Evolutionary conservation across 1,140 invertebrate species (phyloP), one percentile per base, ranked within the genome.

Genomic region (Carcinoscorpius rotundicauda): DNA sequence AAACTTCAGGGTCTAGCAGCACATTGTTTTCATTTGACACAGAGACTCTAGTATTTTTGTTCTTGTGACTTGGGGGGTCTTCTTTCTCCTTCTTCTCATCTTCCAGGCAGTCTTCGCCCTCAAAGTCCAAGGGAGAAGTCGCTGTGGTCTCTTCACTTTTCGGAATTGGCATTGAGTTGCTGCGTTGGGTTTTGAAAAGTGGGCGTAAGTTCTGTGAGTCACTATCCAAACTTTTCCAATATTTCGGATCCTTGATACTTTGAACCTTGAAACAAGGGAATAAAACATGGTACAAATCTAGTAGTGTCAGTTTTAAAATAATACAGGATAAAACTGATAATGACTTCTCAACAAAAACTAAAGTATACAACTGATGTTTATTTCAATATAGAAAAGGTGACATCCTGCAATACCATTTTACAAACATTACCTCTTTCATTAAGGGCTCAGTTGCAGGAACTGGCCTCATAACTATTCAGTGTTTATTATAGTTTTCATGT

Each of bases 11-110:
- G 80, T 98, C 93, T 5, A 98, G 79, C 4, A 98, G 80, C 49
- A 97, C 86, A 78, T 97, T 98, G 75, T 93, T 94, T 75, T 98
- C 94, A 74, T 93, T 93, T 65, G 89, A 93, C 4, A 93, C 88
- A 50, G 89, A 91, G 48, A 87, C 87, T 71, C 90, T 80, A 48
- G 87, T 82, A 73, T 85, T 87, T 64, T 89, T 85, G 74, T 86
- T 84, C 82, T 87, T 68, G 60, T 66, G 50, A 10, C 52, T 49
- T 8, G 29, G 29, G 29, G 29, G 29, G 0, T 29, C 29, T 29
- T 29, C 29, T 29, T 29, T 29, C 29, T 29, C 29, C 29, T 51
- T 6, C 9, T 60, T 11, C 49, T 63, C 55, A 60, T 64, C 56
- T 8, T 62, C 52, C 56, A 60, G 49, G 59, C 63, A 53, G 49